A percentile compares a stretch with the other conserved stretches of the same genome.
Conservation (phyloP, 2,113 vertebrate species). For the Falcunculus frontatus region DNA sequence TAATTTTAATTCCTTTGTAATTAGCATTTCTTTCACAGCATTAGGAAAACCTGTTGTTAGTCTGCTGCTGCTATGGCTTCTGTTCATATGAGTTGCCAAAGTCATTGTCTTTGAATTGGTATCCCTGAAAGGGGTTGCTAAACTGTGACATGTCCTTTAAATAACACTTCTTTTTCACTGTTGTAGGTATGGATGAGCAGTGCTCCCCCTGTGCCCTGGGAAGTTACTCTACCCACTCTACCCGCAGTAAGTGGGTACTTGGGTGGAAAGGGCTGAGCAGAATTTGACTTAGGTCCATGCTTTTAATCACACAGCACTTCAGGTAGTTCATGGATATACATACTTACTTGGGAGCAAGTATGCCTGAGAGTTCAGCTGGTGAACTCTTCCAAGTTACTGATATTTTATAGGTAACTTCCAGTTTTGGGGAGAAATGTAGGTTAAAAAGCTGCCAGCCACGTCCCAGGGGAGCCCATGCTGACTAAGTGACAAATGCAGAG, state of each 20-base stretch:
- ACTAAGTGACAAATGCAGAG: not conserved
- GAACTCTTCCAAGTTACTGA: not conserved
- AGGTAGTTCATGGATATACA: not conserved
- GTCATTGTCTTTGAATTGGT: not conserved
- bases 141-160: not conserved
- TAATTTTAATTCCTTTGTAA: conserved; percentile 49
- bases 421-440: not conserved
- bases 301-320: not conserved
- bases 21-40: conserved; percentile 46
- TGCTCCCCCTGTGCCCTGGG: not conserved
- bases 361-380: not conserved
- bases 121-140: not conserved
- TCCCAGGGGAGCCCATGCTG: not conserved
- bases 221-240: not conserved
- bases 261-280: not conserved
- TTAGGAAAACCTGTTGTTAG: conserved; percentile 34
- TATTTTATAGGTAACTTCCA: not conserved
- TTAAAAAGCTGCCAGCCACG: not conserved
- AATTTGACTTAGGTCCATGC: fast-evolving
- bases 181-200: not conserved
- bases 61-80: not conserved
- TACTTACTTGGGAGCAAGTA: not conserved
- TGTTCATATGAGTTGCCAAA: not conserved
- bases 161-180: not conserved
- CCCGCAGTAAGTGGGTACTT: not conserved